Evolutionary conservation across 2,113 vertebrate genomes (phyloP), one percentile per base, ranked within the genome.

Genomic region (Phoxinus phoxinus): DNA sequence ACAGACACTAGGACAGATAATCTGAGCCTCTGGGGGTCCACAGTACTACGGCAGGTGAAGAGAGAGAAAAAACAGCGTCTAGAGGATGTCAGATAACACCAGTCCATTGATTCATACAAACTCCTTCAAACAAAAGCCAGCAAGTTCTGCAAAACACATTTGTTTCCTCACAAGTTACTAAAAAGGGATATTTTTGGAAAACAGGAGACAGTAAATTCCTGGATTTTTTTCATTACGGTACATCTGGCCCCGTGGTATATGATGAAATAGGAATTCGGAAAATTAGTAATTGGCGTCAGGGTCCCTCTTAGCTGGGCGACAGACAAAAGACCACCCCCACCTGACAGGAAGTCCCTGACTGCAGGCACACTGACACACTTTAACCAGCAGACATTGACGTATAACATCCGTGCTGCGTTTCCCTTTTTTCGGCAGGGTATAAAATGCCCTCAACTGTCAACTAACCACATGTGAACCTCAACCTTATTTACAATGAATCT

Each of bases 261-360:
- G 65, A 73, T 17, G 32, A 11, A 56, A 48, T 53, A 85, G 53
- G 46, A 72, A 82, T 83, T 84, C 12, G 23, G 89, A 83, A 41
- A 85, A 87, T 23, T 19, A 87, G 4, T 56, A 15, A 88, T 44
- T 41, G 87, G 53, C 30, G 71, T 82, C 53, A 12, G 25, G 46
- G 44, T 32, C 84, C 9, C 23, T 72, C 72, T 86, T 84, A 73
- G 5, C 21, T 48, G 25, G 84, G 74, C 88, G 83, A 89, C 86
- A 78, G 44, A 80, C 58, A 86, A 80, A 73, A 88, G 85, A 44
- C 85, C 30, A 32, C 80, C 89, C 61, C 82, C 84, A 44, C 89
- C 89, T n/a, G 81, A 90, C 90, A 92, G 89, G 81, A 84, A 84
- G 86, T 91, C 86, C 74, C 6, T 72, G 7, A 86, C 83, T 86